A percentile compares a stretch with the other conserved stretches of the same genome.
These are phyloP conservation scores for Chloromyia formosa DNA, from an alignment of 2,888 invertebrate species.

Conservation along the genomic window DNA sequence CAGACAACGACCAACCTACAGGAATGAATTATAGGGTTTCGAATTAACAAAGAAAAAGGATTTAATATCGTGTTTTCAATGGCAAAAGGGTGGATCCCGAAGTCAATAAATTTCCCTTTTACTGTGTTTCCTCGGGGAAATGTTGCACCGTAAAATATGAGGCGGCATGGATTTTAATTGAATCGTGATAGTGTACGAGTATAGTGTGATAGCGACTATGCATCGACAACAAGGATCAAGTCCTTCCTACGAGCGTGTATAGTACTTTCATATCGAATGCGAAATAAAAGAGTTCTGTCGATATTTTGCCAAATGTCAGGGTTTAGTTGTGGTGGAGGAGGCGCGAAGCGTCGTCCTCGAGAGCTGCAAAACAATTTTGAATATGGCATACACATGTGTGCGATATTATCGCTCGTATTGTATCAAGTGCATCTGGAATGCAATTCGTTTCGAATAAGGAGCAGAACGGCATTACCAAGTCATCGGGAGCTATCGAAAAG, in stretches of 20 bases:
- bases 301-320: not conserved
- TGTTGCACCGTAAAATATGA: conserved; percentile 30
- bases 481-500: not conserved
- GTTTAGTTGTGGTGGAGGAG: not conserved
- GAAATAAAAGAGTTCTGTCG: conserved; percentile 10
- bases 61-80: not conserved
- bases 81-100: conserved; percentile 21
- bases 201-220: not conserved
- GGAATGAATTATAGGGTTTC: conserved; percentile 28
- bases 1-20: no score
- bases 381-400: conserved; percentile 21
- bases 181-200: conserved; percentile 27
- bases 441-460: conserved; percentile 37
- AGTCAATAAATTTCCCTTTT: conserved; percentile 39
- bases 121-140: conserved; percentile 1
- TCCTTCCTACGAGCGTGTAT: not conserved
- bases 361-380: conserved; percentile 22
- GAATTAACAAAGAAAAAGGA: conserved; percentile 31
- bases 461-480: conserved; percentile 40
- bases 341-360: not conserved
- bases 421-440: conserved; percentile 15
- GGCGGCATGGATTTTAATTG: conserved; percentile 40
- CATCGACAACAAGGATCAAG: conserved; percentile 29
- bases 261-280: not conserved
- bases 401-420: conserved; percentile 15